Base-by-base conservation (phyloP, 2,797 vertebrate species). In the Brachyalestes nurse region DNA sequence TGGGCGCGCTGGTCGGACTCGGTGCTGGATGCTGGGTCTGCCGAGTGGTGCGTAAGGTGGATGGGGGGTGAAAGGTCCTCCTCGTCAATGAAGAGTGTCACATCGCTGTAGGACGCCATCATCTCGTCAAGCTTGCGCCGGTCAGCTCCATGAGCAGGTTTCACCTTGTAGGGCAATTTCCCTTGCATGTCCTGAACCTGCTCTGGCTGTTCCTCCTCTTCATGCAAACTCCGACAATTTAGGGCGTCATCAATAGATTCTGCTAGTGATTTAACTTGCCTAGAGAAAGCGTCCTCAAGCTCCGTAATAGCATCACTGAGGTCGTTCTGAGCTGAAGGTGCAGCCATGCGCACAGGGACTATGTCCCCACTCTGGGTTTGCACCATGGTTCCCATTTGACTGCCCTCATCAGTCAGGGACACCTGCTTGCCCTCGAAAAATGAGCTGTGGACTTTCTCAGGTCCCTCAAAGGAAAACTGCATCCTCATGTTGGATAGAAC, bases 401-500 rank as follows among this genome's bases (percentile, higher is more conserved):
- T 83, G 78, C 93, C 94, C 0, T 97, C 96, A 0, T 97, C 96
- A 0, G 95, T 94, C 93, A 98, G 92, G 13, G 98, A 97, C 82
- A 97, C 94, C 85, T 98, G 97, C 60, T 96, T 95, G 40, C 97
- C 97, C 86, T 99, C 97, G 0, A 97, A 97, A 88, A 97, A 97
- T 53, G 97, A 99, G 92, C 96, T 96, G 84, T 97, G 96, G 89
- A 95, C 92, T 92, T 98, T 99, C 91, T 99, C 98, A 3, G 96
- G 95, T 60, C 96, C 97, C 91, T 99, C 97, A 80, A 99, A 97
- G 6, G 98, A 99, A 91, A 99, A 96, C 96, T 99, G 98, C 97
- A 99, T 98, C 92, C 98, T 96, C 97, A 99, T 99, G 94, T 97
- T 96, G 95, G 96, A 96, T 74, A 96, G 90, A 66, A 96, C 95